Base-by-base conservation (phyloP, 2,888 invertebrate species). In the Gastracanthus pulcherrimus region DNA sequence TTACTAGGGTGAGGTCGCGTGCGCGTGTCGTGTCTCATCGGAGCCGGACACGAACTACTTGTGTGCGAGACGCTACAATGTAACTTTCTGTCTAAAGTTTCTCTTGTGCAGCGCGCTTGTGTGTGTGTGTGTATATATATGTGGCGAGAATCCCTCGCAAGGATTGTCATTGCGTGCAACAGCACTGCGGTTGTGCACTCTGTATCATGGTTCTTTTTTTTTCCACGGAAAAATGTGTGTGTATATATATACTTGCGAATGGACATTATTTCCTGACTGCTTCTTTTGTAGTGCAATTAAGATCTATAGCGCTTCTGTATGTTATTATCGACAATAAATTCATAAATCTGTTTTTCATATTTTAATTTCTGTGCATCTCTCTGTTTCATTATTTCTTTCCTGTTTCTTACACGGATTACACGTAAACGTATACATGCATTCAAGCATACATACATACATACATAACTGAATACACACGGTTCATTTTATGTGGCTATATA, bases 251-350 rank as follows among this genome's bases (percentile, higher is more conserved):
- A 60, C 16, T 16, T 48, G 23, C 34, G 58, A 48, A 31, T 51
- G 19, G 36, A 19, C 60, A 67, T 34, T 79, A 45, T 74, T 11
- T 58, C 23, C 41, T 29, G 34, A 67, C 51, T 45, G 41, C 26
- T 55, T 75, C 29, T 31, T 62, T 71, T 76, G 60, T 76, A 67
- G 70, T 70, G 48, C 64, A 31, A 55, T 66, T n/a, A 69, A 45
- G 45, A n/a, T 23, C 58, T 38, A 74, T 69, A 48, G 19, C 34
- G 70, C 64, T 60, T 76, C 31, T 75, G 62, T 81, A 38, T 80
- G 45, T 45, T 29, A 36, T 29, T 48, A n/a, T 66, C 38, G 51
- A 60, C 41, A 81, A 82, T 82, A 82, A 82, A 82, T 26, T 78
- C 82, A 78, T 13, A 66, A n/a, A 75, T 70, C 62, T 78, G 69